Base-by-base conservation (phyloP, 2,113 vertebrate genomes). In the Vicugna pacos region DNA sequence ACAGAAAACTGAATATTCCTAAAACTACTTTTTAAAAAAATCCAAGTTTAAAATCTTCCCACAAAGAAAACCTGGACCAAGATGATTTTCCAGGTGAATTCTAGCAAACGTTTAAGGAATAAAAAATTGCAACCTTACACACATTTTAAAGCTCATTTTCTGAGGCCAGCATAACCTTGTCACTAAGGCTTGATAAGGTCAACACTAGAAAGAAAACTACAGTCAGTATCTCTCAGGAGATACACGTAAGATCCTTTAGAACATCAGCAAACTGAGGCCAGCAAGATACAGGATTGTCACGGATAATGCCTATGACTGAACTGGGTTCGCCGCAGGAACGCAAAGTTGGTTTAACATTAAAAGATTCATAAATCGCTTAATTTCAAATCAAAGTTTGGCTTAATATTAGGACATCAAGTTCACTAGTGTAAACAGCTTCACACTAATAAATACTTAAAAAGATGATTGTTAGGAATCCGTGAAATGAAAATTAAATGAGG, bases 1-100 rank as follows among this genome's bases (percentile, higher is more conserved):
- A 93, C 7, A 73, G 48, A 70, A 79, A 90, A 85, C 46, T n/a
- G 64, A 93, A 58, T 73, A 72, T 85, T 85, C 30, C 30, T 73
- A 85, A 90, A 93, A 80, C 19, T 50, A 80, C 17, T 62, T 79
- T 13, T 62, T 79, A 79, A 85, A 91, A 79, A 93, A 58, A 67
- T 54, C 35, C 6, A 79, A 67, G 22, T 94, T 86, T 42, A 76
- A 65, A 86, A 50, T 70, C 56, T 90, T 86, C 11, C 58, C 38
- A 52, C n/a, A 85, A 58, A 67, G 42, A 83, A 83, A 83, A 76
- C 50, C 8, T 60, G 62, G 56, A 50, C 60, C 8, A 60, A 89
- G 60, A 84, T 56, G 42, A 89, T 52, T 62, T 93, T 85, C 69
- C 46, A 94, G 19, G 70, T 77, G 19, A 76, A 84, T 65, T 87